Conservation (phyloP, 2,888 invertebrate genomes). For the Nemotelus pantherinus region DNA sequence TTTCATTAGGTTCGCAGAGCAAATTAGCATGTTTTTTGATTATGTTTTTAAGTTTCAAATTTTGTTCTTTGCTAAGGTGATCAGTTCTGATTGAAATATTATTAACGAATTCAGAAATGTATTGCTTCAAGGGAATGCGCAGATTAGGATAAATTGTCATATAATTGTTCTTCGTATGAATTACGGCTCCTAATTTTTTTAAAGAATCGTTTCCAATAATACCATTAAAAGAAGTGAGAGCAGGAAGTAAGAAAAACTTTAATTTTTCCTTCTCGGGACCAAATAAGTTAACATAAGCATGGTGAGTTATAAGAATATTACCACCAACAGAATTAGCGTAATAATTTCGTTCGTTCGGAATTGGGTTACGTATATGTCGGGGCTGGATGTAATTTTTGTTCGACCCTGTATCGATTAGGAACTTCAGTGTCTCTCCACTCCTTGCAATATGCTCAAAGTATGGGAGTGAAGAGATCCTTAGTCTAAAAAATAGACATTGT, state of each 20-base stretch:
- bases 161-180: constrained; percentile 12
- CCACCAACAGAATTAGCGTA: constrained; percentile 13
- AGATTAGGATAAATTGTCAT: constrained; percentile 16
- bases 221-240: constrained; percentile 20
- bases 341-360: background rate
- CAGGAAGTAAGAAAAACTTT: background rate
- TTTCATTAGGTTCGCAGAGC: no score
- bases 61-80: background rate
- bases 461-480: constrained; percentile 22
- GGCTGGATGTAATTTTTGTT: constrained; percentile 19
- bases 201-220: constrained; percentile 22
- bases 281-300: background rate
- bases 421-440: constrained; percentile 20
- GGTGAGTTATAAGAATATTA: constrained; percentile 8
- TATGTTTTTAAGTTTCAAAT: background rate
- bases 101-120: constrained; percentile 5
- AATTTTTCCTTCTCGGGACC: constrained; percentile 13
- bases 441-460: constrained; percentile 6
- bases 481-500: constrained; percentile 34
- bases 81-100: constrained; percentile 8
- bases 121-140: constrained; percentile 20
- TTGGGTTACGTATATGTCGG: constrained; percentile 7
- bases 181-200: background rate
- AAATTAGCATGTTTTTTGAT: background rate
- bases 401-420: constrained; percentile 13